Percentiles rank a stretch among this genome's conserved stretches.
Conservation (phyloP, 1,140 invertebrate genomes). For the Diorhabda elongata region DNA sequence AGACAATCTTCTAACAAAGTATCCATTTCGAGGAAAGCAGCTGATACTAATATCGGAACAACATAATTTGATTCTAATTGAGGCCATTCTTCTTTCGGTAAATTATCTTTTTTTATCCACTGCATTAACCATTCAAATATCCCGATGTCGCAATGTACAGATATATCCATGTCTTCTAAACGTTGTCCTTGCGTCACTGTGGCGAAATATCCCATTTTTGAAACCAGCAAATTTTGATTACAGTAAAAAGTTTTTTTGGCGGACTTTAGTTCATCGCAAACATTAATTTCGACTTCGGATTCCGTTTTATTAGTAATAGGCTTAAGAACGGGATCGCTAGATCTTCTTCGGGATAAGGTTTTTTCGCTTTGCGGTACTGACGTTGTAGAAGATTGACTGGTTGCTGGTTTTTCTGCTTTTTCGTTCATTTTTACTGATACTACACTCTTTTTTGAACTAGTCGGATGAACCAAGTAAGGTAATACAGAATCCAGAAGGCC, state of each 20-base stretch:
- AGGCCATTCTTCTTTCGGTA: constrained; percentile 64
- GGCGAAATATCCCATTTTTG: constrained; percentile 93
- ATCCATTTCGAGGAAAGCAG: constrained; percentile 92
- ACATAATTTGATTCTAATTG: constrained; percentile 79
- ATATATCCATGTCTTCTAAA: constrained; percentile 93
- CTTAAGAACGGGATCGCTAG: constrained; percentile 25
- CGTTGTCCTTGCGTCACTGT: constrained; percentile 80
- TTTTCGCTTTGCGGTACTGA: constrained; percentile 11
- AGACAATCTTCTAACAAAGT: constrained; percentile 76
- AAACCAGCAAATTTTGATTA: constrained; percentile 75
- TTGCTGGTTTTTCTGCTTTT: background rate
- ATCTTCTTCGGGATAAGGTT: constrained; percentile 20
- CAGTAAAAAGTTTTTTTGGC: constrained; percentile 85
- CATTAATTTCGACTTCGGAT: constrained; percentile 78
- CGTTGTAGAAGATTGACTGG: background rate
- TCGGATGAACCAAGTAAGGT: constrained; percentile 44
- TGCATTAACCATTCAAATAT: constrained; percentile 96
- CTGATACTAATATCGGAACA: constrained; percentile 86
- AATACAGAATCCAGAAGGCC: constrained; percentile 73
- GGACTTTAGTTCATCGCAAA: constrained; percentile 82
- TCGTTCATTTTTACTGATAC: constrained; percentile 1
- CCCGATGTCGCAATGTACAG: constrained; percentile 89
- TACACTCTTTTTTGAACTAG: constrained; percentile 18
- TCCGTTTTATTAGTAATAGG: constrained; percentile 24
- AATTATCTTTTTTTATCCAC: constrained; percentile 78